Base-by-base conservation (phyloP, 2,113 vertebrate species). In the Tor tambroides region DNA sequence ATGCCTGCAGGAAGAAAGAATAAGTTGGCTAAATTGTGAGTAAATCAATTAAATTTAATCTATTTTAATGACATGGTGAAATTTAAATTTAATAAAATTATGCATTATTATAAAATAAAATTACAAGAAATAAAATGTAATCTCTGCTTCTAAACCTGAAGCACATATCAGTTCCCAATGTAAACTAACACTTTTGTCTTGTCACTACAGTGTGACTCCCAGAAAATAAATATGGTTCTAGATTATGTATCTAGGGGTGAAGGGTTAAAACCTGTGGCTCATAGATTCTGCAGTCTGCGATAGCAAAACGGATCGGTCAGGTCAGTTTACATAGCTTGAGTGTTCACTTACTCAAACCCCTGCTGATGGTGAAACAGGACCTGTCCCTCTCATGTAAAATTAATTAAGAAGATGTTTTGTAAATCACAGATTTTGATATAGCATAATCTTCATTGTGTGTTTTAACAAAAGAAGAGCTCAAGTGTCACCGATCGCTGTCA, bases 381-480 rank as follows among this genome's bases (percentile, higher is more conserved):
- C 77, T 38, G 28, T 85, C 76, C 72, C 88, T 41, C 84, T 88
- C 90, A 54, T 91, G 92, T 89, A 90, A 93, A 91, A 78, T 77
- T 88, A 80, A 89, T 89, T 87, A 84, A 86, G 87, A 85, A 86
- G 83, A 51, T 63, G 86, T 41, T 91, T 86, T 91, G 86, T 91
- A 92, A 92, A 88, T 79, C 85, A 67, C 19, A 14, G 38, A 63
- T 92, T 86, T 74, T 9, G 88, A 94, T 90, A 91, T 75, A 35
- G 49, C 38, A 51, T 9, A 41, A 72, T 85, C 82, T 83, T 82
- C 59, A 80, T 65, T 86, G 81, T 88, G 67, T 75, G 12, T 46
- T 85, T n/a, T 88, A 89, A 93, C 91, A 92, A 90, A 91, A 91
- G 87, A 83, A 35, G 11, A 11, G 2, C 63, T 93, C 90, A 43